phyloP scores from a whole-genome alignment of 2,888 invertebrate genomes.

The Hybos culiciformis region DNA sequence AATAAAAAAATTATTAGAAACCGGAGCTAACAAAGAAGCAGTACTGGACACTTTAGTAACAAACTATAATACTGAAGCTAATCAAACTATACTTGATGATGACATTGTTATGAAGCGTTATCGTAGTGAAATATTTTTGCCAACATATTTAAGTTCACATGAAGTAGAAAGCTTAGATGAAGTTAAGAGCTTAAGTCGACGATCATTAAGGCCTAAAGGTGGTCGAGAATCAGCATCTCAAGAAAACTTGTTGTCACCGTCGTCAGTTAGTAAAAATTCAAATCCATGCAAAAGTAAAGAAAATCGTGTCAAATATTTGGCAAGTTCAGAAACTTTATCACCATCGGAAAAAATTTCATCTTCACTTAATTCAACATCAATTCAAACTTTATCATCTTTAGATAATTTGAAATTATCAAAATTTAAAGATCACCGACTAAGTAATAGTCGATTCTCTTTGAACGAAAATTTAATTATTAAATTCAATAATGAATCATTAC shows the following conservation, averaged over 20 bases:
- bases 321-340: conserved; percentile 33
- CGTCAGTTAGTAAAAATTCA: conserved; percentile 17
- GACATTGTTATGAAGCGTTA: conserved; percentile 26
- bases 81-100: conserved; percentile 33
- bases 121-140: conserved; percentile 32
- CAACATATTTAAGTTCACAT: conserved; percentile 28
- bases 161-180: conserved; percentile 30
- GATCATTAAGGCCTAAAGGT: conserved; percentile 29
- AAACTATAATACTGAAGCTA: conserved; percentile 35
- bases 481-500: conserved; percentile 21
- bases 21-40: conserved; percentile 40
- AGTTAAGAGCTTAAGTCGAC: conserved; percentile 28
- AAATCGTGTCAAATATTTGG: conserved; percentile 25
- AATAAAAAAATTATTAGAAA: conserved; percentile 54
- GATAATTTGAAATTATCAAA: conserved; percentile 2
- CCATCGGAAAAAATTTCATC: conserved; percentile 28
- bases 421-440: conserved; percentile 17
- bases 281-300: conserved; percentile 14
- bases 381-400: conserved; percentile 17
- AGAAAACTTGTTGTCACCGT: conserved; percentile 30
- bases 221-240: conserved; percentile 28
- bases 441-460: conserved; percentile 30
- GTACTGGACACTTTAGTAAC: conserved; percentile 34
- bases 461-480: conserved; percentile 30
- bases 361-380: conserved; percentile 11